Percentiles rank a stretch among this genome's conserved stretches.
phyloP scores from a whole-genome alignment of 2,888 invertebrate genomes.

The Lasius fuliginosus region DNA sequence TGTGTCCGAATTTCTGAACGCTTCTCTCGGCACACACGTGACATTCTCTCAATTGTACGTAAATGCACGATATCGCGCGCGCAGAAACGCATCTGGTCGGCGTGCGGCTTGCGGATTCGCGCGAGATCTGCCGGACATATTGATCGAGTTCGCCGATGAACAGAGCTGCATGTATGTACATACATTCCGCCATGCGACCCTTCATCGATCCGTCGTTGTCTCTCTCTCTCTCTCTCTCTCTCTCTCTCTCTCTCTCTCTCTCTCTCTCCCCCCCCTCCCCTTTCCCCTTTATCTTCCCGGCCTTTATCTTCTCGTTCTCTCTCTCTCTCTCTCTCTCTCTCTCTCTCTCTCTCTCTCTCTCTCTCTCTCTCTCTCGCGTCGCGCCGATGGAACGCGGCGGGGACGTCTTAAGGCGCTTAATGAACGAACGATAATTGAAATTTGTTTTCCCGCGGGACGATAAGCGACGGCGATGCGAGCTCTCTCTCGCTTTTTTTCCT shows the following conservation, averaged over 20 bases:
- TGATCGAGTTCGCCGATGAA: constrained; percentile 60
- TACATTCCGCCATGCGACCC: constrained; percentile 22
- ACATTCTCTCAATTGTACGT: neutral
- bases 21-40: constrained; percentile 22
- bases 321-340: neutral
- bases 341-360: neutral
- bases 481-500: neutral
- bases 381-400: neutral
- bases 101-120: constrained; percentile 52
- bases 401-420: constrained; percentile 18
- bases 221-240: constrained; percentile 42
- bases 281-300: constrained; percentile 24
- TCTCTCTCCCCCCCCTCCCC: too few relatives aligned
- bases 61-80: neutral
- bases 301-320: constrained; percentile 1
- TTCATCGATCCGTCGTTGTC: constrained; percentile 60
- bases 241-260: constrained; percentile 42
- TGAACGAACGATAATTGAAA: constrained; percentile 63
- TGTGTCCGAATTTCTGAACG: constrained; percentile 16
- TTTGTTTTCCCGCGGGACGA: constrained; percentile 48
- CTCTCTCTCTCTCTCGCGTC: neutral
- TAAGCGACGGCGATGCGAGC: constrained; percentile 17
- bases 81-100: constrained; percentile 2
- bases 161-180: constrained; percentile 31
- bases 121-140: constrained; percentile 58